Percentiles rank a stretch among this genome's conserved stretches.
Conservation (phyloP, 2,113 vertebrate species). For the Myrmecophaga tridactyla region DNA sequence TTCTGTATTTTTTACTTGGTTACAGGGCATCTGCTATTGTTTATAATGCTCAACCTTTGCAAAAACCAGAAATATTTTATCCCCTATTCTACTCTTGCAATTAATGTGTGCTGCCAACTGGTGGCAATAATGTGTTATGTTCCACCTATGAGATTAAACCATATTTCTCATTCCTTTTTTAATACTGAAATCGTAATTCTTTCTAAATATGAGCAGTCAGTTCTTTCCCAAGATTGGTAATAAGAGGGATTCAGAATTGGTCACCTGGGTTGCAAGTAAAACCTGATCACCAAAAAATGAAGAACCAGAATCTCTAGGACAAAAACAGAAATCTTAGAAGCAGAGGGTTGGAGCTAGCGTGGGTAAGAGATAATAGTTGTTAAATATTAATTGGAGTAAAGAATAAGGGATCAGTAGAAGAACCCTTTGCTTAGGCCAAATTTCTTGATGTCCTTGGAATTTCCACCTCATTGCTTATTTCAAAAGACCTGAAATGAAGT, state of each 20-base stretch:
- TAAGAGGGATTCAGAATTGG: background rate
- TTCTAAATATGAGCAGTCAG: constrained; percentile 19
- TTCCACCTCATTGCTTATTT: constrained; percentile 14
- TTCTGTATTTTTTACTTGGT: background rate
- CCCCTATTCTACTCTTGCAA: constrained; percentile 48
- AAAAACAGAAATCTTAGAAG: background rate
- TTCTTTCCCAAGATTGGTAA: background rate
- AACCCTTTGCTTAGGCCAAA: background rate
- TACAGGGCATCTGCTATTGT: background rate
- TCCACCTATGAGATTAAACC: background rate
- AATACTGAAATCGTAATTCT: background rate
- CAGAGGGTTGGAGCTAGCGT: background rate
- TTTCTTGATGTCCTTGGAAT: constrained; percentile 20
- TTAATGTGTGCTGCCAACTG: constrained; percentile 48
- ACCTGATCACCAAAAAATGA: background rate
- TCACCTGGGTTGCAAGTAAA: constrained; percentile 1
- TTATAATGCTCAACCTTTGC: background rate
- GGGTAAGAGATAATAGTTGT: background rate
- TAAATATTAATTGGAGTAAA: background rate
- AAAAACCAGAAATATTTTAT: constrained; percentile 3
- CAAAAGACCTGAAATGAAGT: background rate
- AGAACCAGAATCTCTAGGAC: background rate
- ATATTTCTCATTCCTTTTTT: constrained; percentile 23
- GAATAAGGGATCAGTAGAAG: background rate
- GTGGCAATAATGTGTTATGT: constrained; percentile 38